These are phyloP conservation scores for Muricea muricata DNA, from an alignment of 92 coral and sea anemone genomes.

Conservation along the genomic window DNA sequence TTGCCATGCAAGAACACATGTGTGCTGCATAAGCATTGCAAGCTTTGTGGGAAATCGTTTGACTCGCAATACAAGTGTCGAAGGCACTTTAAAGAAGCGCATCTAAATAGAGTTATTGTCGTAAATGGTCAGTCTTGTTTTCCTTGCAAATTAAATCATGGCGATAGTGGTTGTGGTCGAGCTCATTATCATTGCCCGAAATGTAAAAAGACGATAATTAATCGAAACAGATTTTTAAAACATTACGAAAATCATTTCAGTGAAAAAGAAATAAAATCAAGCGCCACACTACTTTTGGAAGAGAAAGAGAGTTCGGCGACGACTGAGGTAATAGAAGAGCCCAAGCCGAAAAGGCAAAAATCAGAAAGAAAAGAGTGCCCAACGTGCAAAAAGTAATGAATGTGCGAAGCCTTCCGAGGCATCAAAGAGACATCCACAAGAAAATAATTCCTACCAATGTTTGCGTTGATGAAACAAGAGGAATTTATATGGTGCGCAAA, in stretches of 20 bases:
- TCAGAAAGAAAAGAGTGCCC: conserved; percentile 38
- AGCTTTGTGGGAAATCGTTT: conserved; percentile 20
- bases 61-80: conserved; percentile 22
- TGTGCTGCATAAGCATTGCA: conserved; percentile 37
- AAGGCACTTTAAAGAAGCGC: conserved; percentile 41
- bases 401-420: conserved; percentile 53
- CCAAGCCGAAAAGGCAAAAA: background rate
- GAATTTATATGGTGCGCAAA: conserved; percentile 48
- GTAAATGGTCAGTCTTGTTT: conserved; percentile 21
- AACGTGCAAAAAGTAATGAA: conserved; percentile 61
- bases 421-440: conserved; percentile 39
- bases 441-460: background rate
- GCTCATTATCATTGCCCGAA: conserved; percentile 41
- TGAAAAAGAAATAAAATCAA: background rate
- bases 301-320: background rate
- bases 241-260: conserved; percentile 8
- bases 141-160: conserved; percentile 40
- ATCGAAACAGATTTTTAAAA: conserved; percentile 10
- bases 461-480: conserved; percentile 48
- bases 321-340: background rate
- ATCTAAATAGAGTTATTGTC: conserved; percentile 20
- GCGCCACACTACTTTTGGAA: background rate
- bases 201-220: conserved; percentile 16
- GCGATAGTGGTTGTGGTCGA: conserved; percentile 9
- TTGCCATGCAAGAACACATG: background rate